These are phyloP conservation scores for Hedychridium roseum DNA, from an alignment of 2,888 invertebrate genomes.

Conservation along the genomic window DNA sequence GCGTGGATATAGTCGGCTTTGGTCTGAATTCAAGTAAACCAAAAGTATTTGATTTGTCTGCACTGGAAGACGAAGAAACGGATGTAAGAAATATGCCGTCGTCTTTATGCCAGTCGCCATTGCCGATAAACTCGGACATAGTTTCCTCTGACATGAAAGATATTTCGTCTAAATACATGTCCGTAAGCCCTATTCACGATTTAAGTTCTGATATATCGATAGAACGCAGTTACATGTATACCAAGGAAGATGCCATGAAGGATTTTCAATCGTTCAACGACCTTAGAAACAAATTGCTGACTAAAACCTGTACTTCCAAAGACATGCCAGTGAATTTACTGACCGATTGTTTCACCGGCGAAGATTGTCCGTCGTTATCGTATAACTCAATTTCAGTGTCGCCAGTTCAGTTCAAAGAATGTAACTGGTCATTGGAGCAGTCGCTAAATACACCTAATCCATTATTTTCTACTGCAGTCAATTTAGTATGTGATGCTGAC, in stretches of 20 bases:
- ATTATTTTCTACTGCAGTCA: too few species aligned
- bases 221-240: slow-evolving; percentile 21
- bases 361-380: neutral
- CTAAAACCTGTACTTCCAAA: slow-evolving; percentile 13
- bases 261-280: slow-evolving; percentile 13
- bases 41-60: slow-evolving; percentile 13
- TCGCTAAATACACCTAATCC: too few species aligned
- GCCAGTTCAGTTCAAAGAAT: too few species aligned
- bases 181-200: slow-evolving; percentile 16
- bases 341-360: slow-evolving; percentile 10
- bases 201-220: slow-evolving; percentile 14
- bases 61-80: slow-evolving; percentile 13
- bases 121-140: slow-evolving; percentile 18
- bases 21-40: slow-evolving; percentile 15
- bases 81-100: slow-evolving; percentile 17
- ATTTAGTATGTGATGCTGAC: too few species aligned
- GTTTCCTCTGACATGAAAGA: slow-evolving; percentile 15
- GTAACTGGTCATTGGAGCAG: too few species aligned
- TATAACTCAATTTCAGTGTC: too few species aligned
- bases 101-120: slow-evolving; percentile 9
- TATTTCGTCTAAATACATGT: slow-evolving; percentile 12
- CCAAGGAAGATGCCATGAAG: slow-evolving; percentile 21
- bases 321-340: slow-evolving; percentile 11
- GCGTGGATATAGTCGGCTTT: slow-evolving; percentile 19
- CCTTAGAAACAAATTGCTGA: neutral